These are phyloP conservation scores for Drosophila conformis DNA, from an alignment of 2,888 invertebrate species.

Conservation along the genomic window DNA sequence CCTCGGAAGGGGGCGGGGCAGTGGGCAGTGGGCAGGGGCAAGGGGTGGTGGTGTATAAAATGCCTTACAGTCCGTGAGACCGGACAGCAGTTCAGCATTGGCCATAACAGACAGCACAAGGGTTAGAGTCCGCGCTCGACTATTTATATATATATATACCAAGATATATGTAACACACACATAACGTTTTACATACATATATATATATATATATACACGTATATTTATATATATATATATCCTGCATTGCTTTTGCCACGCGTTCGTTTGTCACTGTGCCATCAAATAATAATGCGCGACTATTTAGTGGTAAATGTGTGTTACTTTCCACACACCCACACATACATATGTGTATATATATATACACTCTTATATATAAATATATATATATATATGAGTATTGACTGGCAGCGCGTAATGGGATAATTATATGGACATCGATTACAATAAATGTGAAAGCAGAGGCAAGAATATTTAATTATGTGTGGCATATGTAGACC, in stretches of 20 bases:
- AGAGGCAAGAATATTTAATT: conserved; percentile 36
- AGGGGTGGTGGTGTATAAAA: background rate
- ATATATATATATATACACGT: conserved; percentile 3
- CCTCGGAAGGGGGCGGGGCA: background rate
- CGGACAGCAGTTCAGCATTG: conserved; percentile 70
- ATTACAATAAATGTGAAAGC: conserved; percentile 14
- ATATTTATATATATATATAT: conserved; percentile 6
- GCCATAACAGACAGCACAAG: conserved; percentile 61
- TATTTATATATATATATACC: conserved; percentile 10
- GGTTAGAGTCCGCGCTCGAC: conserved; percentile 37
- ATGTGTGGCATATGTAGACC: conserved; percentile 1
- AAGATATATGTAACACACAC: conserved; percentile 6
- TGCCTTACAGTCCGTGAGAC: conserved; percentile 59
- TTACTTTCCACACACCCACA: conserved; percentile 48
- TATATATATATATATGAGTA: background rate
- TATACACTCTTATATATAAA: background rate
- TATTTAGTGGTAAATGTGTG: conserved; percentile 77
- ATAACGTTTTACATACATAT: conserved; percentile 13
- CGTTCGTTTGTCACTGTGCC: conserved; percentile 68
- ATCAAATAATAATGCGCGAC: conserved; percentile 80
- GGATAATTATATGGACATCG: conserved; percentile 47
- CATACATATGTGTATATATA: background rate
- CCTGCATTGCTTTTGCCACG: conserved; percentile 23
- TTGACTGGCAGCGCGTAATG: conserved; percentile 19
- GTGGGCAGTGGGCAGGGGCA: background rate